Evolutionary conservation across 2,113 vertebrate genomes (phyloP).

Genomic region (Heliornis fulica): DNA sequence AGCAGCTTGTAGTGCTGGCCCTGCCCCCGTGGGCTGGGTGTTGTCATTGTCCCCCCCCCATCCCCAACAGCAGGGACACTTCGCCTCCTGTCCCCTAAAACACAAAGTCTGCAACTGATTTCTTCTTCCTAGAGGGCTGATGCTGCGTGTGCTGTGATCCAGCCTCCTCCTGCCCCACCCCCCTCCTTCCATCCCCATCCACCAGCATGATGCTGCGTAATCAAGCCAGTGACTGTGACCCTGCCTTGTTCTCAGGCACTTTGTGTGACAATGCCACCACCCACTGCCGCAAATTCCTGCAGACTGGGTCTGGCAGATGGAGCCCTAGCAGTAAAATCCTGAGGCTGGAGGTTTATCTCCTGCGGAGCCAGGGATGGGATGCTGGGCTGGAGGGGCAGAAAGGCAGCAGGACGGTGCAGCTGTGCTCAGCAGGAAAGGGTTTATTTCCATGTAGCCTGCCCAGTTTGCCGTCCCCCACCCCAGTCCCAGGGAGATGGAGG

Average conservation of each 20-base stretch:
- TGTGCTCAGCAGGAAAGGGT: neutral
- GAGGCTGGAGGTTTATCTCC: neutral
- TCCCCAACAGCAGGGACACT: fast-evolving
- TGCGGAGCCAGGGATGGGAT: fast-evolving
- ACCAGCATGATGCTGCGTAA: neutral
- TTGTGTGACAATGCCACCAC: neutral
- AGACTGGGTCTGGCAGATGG: fast-evolving
- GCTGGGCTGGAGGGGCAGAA: neutral
- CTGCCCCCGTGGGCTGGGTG: neutral
- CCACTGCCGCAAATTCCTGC: neutral
- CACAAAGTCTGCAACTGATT: fast-evolving
- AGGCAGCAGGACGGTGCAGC: neutral
- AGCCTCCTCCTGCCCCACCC: neutral
- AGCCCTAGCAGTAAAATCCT: neutral
- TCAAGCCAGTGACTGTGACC: neutral
- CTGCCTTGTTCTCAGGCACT: neutral
- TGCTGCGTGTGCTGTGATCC: fast-evolving
- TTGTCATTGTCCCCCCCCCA: neutral
- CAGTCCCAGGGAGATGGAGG: fast-evolving
- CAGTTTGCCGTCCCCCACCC: neutral
- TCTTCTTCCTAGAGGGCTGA: neutral
- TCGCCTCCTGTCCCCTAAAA: neutral
- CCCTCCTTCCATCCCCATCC: fast-evolving
- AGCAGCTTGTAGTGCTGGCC: neutral
- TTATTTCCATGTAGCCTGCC: neutral